Percentiles rank a stretch among this genome's conserved stretches.
These are phyloP conservation scores for Dendroctonus ponderosae DNA, from an alignment of 1,140 invertebrate genomes.

Conservation along the genomic window DNA sequence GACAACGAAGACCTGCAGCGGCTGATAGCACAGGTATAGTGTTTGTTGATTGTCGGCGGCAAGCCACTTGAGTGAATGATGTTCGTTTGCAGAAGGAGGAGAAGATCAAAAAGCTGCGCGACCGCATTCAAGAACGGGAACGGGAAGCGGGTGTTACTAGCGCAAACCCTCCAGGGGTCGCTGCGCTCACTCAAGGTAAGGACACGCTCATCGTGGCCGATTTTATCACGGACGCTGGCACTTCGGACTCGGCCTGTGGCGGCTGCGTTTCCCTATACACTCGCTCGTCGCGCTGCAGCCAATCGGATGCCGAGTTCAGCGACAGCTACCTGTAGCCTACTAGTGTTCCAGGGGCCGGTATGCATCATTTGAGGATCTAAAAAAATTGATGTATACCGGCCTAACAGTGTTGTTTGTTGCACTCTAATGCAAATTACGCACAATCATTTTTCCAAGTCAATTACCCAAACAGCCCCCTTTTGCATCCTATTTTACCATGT, in stretches of 20 bases:
- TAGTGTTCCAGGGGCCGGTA: no score
- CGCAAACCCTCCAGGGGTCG: slow-evolving; percentile 20
- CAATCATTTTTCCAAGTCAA: no score
- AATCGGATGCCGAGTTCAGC: slow-evolving; percentile 82
- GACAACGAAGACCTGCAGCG: slow-evolving; percentile 97
- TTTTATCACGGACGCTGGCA: slow-evolving; percentile 72
- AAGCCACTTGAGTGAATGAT: neutral
- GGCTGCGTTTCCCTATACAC: slow-evolving; percentile 71
- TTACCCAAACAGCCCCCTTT: no score
- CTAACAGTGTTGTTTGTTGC: no score
- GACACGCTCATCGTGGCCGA: slow-evolving; percentile 62
- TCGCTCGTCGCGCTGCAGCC: slow-evolving; percentile 72
- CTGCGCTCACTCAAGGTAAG: slow-evolving; percentile 57
- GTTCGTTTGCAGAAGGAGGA: slow-evolving; percentile 76
- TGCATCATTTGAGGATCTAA: no score
- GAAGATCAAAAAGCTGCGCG: slow-evolving; percentile 75
- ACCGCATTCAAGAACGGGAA: slow-evolving; percentile 75
- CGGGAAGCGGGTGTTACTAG: slow-evolving; percentile 38
- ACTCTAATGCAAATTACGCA: no score
- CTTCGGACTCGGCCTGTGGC: slow-evolving; percentile 71
- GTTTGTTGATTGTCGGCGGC: neutral
- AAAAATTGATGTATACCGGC: no score
- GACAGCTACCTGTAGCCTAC: slow-evolving; percentile 74
- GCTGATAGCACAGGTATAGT: slow-evolving; percentile 82
- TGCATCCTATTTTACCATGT: no score